These are phyloP conservation scores for Todiramphus saurophagus DNA, from an alignment of 2,113 vertebrate species.

Conservation along the genomic window DNA sequence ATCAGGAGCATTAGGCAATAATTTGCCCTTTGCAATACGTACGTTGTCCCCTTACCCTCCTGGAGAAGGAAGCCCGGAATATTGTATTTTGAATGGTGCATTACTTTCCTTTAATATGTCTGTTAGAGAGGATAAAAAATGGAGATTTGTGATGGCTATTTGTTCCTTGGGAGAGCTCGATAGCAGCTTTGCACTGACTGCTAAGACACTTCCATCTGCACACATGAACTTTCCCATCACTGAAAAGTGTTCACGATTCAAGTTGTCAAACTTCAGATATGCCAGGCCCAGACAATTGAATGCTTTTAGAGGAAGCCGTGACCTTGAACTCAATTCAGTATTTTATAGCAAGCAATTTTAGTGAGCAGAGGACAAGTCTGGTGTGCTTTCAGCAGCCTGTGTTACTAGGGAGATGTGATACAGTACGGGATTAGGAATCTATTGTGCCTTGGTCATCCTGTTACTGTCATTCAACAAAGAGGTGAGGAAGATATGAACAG, in stretches of 20 bases:
- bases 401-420: not conserved
- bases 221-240: not conserved
- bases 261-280: not conserved
- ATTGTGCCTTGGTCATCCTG: not conserved
- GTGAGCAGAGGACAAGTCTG: not conserved
- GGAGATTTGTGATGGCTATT: not conserved
- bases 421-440: not conserved
- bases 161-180: not conserved
- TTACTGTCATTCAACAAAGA: not conserved
- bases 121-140: not conserved
- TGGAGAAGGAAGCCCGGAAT: not conserved
- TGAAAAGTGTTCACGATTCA: not conserved
- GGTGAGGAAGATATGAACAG: not conserved
- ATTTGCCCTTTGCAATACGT: not conserved
- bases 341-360: conserved; percentile 4
- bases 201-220: not conserved
- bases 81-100: not conserved
- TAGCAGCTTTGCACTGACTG: not conserved
- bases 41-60: not conserved
- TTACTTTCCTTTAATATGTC: not conserved
- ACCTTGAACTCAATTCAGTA: conserved; percentile 13
- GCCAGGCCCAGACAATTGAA: not conserved
- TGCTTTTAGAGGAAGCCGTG: not conserved
- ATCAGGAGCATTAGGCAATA: not conserved
- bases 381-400: not conserved